Percentiles rank a stretch among this genome's conserved stretches.
These are phyloP conservation scores for Bacillus rossius DNA, from an alignment of 1,140 invertebrate species.

Conservation along the genomic window DNA sequence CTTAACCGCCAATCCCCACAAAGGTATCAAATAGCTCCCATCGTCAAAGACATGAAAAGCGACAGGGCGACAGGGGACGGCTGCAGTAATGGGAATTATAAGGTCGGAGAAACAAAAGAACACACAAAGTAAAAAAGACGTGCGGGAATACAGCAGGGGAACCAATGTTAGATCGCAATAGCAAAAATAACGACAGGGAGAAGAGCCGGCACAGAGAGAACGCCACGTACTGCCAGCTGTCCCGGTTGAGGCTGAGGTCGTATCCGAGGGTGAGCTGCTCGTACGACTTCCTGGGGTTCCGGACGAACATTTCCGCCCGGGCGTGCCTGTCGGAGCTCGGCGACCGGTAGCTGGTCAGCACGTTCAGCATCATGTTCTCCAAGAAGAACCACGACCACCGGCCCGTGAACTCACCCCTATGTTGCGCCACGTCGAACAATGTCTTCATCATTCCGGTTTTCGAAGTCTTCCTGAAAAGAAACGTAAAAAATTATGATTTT, in stretches of 20 bases:
- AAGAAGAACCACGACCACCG: constrained; percentile 33
- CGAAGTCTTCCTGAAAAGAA: neutral
- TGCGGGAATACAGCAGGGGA: too few relatives aligned
- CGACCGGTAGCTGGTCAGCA: constrained; percentile 34
- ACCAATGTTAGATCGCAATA: too few relatives aligned
- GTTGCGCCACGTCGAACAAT: constrained; percentile 4
- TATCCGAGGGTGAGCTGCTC: constrained; percentile 45
- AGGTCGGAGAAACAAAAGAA: too few relatives aligned
- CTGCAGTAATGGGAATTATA: too few relatives aligned
- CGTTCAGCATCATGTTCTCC: constrained; percentile 43
- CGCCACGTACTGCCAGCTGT: constrained; percentile 46
- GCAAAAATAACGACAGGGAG: too few relatives aligned
- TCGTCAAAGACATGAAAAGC: too few relatives aligned
- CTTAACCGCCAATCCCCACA: too few relatives aligned
- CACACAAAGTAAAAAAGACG: too few relatives aligned
- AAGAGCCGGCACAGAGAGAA: too few relatives aligned
- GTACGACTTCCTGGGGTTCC: constrained; percentile 43
- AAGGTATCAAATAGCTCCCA: too few relatives aligned
- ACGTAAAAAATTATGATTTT: neutral
- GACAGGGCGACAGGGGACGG: too few relatives aligned
- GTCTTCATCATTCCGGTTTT: constrained; percentile 1
- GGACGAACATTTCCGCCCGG: constrained; percentile 1
- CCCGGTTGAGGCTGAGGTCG: constrained; percentile 46
- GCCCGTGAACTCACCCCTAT: constrained; percentile 28
- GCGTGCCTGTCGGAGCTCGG: constrained; percentile 28